Percentiles rank a stretch among this genome's conserved stretches.
phyloP scores from a whole-genome alignment of 2,113 vertebrate genomes.

The Myiozetetes cayanensis region DNA sequence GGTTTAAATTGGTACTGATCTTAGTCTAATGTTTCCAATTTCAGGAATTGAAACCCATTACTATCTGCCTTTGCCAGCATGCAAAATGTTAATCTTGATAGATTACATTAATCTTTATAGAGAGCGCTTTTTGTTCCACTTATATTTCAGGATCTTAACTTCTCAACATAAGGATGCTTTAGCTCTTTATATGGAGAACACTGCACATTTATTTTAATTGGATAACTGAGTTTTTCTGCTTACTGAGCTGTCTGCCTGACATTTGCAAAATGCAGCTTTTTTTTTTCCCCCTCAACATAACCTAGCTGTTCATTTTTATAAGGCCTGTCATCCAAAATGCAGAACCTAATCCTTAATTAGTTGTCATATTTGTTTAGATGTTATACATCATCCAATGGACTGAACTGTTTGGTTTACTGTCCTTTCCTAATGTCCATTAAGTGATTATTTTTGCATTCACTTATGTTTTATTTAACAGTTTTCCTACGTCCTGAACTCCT shows the following conservation, averaged over 20 bases:
- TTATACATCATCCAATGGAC: slow-evolving; percentile 22
- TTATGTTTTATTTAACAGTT: slow-evolving; percentile 45
- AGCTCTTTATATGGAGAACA: slow-evolving; percentile 54
- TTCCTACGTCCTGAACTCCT: neutral
- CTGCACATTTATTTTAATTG: slow-evolving; percentile 66
- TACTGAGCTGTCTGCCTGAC: slow-evolving; percentile 61
- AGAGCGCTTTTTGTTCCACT: slow-evolving; percentile 45
- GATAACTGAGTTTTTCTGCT: slow-evolving; percentile 62
- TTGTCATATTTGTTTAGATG: slow-evolving; percentile 59
- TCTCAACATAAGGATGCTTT: slow-evolving; percentile 45
- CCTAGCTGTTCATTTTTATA: slow-evolving; percentile 50
- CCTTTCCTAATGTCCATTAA: slow-evolving; percentile 22
- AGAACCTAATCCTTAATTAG: slow-evolving; percentile 60
- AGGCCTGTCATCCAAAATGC: slow-evolving; percentile 29
- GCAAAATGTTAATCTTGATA: slow-evolving; percentile 65
- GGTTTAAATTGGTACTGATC: slow-evolving; percentile 53
- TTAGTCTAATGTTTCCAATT: slow-evolving; percentile 42
- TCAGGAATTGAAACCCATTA: slow-evolving; percentile 45
- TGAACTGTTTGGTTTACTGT: slow-evolving; percentile 31
- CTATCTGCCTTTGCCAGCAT: slow-evolving; percentile 42
- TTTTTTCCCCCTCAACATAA: neutral
- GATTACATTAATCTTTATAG: slow-evolving; percentile 55
- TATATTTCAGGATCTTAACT: slow-evolving; percentile 56
- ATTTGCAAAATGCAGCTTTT: slow-evolving; percentile 47
- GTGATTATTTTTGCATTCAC: slow-evolving; percentile 13